A percentile compares a stretch with the other conserved stretches of the same genome.
Evolutionary conservation across 2,113 vertebrate species (phyloP).

Genomic region (Tachycineta bicolor): DNA sequence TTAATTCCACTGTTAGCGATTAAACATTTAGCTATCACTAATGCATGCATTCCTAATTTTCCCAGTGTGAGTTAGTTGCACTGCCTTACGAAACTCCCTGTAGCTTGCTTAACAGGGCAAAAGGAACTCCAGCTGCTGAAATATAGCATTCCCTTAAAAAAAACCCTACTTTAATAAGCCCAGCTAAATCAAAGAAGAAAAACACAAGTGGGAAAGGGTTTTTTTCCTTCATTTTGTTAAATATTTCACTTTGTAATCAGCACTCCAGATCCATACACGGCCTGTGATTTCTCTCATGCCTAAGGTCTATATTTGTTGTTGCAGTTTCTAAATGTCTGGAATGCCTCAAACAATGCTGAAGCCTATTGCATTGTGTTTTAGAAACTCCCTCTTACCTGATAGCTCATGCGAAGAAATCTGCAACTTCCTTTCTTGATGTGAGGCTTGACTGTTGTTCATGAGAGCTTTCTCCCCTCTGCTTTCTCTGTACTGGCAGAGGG

Average conservation of each 20-base stretch:
- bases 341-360: not conserved
- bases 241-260: not conserved
- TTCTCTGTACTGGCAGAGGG: not conserved
- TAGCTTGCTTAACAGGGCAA: constrained; percentile 56
- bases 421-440: not conserved
- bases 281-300: not conserved
- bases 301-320: not conserved
- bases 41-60: constrained; percentile 11
- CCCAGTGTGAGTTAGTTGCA: not conserved
- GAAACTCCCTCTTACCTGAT: not conserved
- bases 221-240: not conserved
- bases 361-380: not conserved
- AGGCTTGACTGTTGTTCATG: not conserved
- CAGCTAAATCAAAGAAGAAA: constrained; percentile 14
- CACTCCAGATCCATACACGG: not conserved
- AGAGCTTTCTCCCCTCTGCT: not conserved
- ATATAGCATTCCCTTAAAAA: not conserved
- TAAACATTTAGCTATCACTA: constrained; percentile 47
- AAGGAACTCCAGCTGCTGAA: constrained; percentile 42
- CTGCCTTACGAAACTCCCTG: constrained; percentile 21
- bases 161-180: constrained; percentile 22
- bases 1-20: not conserved
- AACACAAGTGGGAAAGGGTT: not conserved
- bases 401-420: not conserved
- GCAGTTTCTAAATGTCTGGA: not conserved